phyloP scores from a whole-genome alignment of 1,140 invertebrate species.

The Mycetomoellerius zeteki region DNA sequence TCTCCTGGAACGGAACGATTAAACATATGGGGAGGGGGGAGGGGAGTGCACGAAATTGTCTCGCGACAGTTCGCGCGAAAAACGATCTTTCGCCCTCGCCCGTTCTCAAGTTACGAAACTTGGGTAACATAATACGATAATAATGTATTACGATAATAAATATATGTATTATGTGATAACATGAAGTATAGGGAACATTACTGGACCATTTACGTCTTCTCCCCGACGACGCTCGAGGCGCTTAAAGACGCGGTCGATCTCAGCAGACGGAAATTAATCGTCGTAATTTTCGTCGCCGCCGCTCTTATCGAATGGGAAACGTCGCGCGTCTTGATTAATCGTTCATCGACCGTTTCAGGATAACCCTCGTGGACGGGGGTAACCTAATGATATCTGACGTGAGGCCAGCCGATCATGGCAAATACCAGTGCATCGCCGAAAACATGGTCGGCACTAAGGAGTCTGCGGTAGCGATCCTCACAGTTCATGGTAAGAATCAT shows the following conservation, averaged over 20 bases:
- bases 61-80: neutral
- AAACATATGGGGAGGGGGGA: neutral
- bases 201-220: neutral
- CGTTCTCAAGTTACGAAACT: neutral
- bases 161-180: constrained; percentile 11
- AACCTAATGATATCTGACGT: constrained; percentile 95
- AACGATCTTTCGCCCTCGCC: neutral
- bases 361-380: constrained; percentile 93
- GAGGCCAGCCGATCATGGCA: constrained; percentile 93
- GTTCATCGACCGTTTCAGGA: constrained; percentile 86
- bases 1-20: constrained; percentile 29
- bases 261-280: constrained; percentile 57
- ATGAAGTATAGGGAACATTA: neutral
- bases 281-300: constrained; percentile 52
- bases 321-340: constrained; percentile 61
- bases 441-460: constrained; percentile 95
- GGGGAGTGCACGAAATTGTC: neutral
- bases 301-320: constrained; percentile 44
- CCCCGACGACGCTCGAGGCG: neutral
- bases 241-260: constrained; percentile 34
- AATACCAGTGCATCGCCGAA: constrained; percentile 94
- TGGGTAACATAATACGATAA: constrained; percentile 9
- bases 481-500: constrained; percentile 91
- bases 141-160: constrained; percentile 33
- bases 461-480: constrained; percentile 91